Percentiles rank a stretch among this genome's conserved stretches.
Conservation (phyloP, 2,888 invertebrate species). For the Protodeltote pygarga region DNA sequence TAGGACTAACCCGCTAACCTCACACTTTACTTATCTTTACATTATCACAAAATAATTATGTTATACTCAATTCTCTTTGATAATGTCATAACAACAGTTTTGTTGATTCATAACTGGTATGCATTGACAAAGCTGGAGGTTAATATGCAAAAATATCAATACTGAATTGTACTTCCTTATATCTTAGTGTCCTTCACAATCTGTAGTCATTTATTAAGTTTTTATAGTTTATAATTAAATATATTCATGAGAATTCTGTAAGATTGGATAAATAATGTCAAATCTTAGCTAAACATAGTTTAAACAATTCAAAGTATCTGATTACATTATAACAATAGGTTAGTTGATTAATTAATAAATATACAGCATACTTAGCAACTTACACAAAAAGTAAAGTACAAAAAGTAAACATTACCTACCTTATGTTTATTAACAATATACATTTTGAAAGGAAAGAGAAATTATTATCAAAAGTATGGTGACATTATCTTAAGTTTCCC, state of each 20-base stretch:
- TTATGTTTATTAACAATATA: too few species aligned
- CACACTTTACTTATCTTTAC: not conserved
- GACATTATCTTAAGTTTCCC: too few species aligned
- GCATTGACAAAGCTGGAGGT: conserved; percentile 31
- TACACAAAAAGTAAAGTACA: too few species aligned
- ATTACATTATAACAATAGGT: too few species aligned
- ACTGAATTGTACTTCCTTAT: conserved; percentile 29
- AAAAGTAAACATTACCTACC: too few species aligned
- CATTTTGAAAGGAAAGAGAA: too few species aligned
- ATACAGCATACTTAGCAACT: too few species aligned
- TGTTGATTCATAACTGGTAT: conserved; percentile 28
- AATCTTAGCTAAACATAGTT: conserved; percentile 8
- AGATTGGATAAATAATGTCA: conserved; percentile 2
- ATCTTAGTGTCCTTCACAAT: conserved; percentile 34
- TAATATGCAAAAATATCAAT: conserved; percentile 36
- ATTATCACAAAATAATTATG: not conserved
- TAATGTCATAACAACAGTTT: conserved; percentile 8
- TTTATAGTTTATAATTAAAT: conserved; percentile 5
- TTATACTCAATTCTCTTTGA: not conserved
- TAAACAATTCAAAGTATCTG: too few species aligned
- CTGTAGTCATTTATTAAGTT: not conserved
- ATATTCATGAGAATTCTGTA: conserved; percentile 11
- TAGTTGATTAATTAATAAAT: too few species aligned
- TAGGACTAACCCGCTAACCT: not conserved
- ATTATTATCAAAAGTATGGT: too few species aligned